phyloP scores from a whole-genome alignment of 2,113 vertebrate genomes.

The Erythrocebus patas region DNA sequence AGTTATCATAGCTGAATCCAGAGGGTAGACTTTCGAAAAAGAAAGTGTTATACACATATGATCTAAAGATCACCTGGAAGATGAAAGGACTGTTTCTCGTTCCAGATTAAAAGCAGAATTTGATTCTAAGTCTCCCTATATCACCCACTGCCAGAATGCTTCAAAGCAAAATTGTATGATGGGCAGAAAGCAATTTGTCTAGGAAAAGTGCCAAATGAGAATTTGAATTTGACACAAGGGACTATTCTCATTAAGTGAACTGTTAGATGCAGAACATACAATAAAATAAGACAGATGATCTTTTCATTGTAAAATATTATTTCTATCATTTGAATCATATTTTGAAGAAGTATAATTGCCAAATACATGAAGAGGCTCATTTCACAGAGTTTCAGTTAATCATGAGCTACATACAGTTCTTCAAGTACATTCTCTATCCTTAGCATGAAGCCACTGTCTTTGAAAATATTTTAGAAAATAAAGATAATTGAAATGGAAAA shows the following conservation, averaged over 20 bases:
- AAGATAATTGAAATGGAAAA: conserved; percentile 45
- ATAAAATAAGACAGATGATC: not conserved
- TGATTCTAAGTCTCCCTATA: not conserved
- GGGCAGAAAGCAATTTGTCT: not conserved
- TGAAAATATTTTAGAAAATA: conserved; percentile 59
- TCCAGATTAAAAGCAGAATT: conserved; percentile 25
- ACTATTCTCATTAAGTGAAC: not conserved
- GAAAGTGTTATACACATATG: not conserved
- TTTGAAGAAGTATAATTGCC: conserved; percentile 9
- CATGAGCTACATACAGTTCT: not conserved
- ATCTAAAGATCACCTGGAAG: not conserved
- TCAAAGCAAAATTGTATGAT: not conserved
- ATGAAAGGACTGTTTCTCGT: not conserved
- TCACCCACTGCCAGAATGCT: not conserved
- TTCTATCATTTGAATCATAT: conserved; percentile 24
- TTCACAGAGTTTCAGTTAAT: conserved; percentile 37
- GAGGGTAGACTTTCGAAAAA: not conserved
- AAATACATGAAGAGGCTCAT: not conserved
- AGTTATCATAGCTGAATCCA: conserved; percentile 13
- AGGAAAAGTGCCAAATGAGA: not conserved
- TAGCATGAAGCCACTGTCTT: conserved; percentile 28
- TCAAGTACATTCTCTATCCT: conserved; percentile 38
- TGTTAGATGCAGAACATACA: not conserved
- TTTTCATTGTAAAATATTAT: conserved; percentile 32
- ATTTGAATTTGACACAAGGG: conserved; percentile 19